Evolutionary conservation across 53 echinoderm and acorn worm genomes (phyloP).

Genomic region (Antedon mediterranea): DNA sequence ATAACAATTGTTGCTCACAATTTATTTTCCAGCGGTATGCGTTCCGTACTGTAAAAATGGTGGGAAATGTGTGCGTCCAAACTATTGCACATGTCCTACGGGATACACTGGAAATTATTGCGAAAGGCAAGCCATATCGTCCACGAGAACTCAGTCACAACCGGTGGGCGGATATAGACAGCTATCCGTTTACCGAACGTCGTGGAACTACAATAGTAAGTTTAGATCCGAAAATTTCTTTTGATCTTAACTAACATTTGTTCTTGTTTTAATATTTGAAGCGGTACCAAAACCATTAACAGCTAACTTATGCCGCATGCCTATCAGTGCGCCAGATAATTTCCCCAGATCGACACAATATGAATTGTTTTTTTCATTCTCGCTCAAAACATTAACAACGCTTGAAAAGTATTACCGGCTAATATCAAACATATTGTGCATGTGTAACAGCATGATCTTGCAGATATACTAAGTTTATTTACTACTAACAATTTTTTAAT

Average conservation of each 20-base stretch:
- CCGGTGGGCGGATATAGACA: not conserved
- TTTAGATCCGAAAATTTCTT: not conserved
- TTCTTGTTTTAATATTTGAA: not conserved
- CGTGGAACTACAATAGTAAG: not conserved
- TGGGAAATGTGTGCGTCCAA: conserved; percentile 31
- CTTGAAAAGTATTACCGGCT: not conserved
- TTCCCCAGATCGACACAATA: not conserved
- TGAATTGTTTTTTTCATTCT: not conserved
- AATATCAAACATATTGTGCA: not conserved
- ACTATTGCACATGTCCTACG: conserved; percentile 16
- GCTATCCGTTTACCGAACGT: not conserved
- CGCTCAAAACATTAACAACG: not conserved
- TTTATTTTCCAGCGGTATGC: conserved; percentile 22
- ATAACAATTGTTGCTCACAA: not conserved
- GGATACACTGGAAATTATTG: conserved; percentile 23
- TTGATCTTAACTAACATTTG: not conserved
- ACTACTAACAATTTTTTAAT: not conserved
- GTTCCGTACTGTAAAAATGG: conserved; percentile 22
- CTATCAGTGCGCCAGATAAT: not conserved
- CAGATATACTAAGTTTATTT: not conserved
- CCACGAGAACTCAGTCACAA: not conserved
- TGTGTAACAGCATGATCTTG: not conserved
- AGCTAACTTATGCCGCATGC: not conserved
- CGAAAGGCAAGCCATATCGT: not conserved
- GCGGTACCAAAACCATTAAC: not conserved